Evolutionary conservation across 2,797 vertebrate genomes (phyloP).

Genomic region (Ptychobarbus kaznakovi): DNA sequence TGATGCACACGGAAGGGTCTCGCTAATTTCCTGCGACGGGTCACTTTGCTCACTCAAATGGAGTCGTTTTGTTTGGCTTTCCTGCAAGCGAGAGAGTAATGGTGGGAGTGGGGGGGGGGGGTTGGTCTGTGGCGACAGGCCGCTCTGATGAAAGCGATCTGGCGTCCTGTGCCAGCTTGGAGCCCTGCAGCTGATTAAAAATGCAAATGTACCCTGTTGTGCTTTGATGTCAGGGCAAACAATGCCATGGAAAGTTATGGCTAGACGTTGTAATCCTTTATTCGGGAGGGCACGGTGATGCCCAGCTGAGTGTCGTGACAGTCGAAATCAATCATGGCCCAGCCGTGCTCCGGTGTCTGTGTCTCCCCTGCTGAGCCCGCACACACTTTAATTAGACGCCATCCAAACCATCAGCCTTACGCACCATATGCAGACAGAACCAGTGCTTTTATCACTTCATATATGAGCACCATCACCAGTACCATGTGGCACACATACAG

Average conservation of each 20-base stretch:
- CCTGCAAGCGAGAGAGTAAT: constrained; percentile 53
- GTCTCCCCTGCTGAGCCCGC: constrained; percentile 76
- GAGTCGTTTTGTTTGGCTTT: constrained; percentile 59
- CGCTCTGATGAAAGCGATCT: constrained; percentile 70
- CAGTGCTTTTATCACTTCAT: not conserved
- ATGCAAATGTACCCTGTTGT: constrained; percentile 87
- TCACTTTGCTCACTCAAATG: constrained; percentile 58
- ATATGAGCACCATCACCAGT: not conserved
- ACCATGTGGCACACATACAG: not conserved
- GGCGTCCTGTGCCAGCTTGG: constrained; percentile 70
- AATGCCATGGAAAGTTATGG: constrained; percentile 88
- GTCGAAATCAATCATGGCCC: constrained; percentile 90
- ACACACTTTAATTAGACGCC: constrained; percentile 88
- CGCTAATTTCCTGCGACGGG: constrained; percentile 55
- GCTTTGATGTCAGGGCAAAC: constrained; percentile 89
- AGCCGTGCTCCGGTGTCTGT: constrained; percentile 73
- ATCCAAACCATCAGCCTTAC: constrained; percentile 73
- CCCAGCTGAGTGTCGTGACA: constrained; percentile 90
- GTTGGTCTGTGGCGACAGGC: constrained; percentile 8
- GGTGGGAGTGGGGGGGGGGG: not conserved
- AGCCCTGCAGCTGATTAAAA: constrained; percentile 88
- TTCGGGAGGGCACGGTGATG: constrained; percentile 83
- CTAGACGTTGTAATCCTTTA: constrained; percentile 91
- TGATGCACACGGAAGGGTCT: constrained; percentile 43
- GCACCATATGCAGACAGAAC: constrained; percentile 49